Percentiles rank a stretch among this genome's conserved stretches.
phyloP scores from a whole-genome alignment of 2,888 invertebrate genomes.

The Lasioglossum villosulum region DNA sequence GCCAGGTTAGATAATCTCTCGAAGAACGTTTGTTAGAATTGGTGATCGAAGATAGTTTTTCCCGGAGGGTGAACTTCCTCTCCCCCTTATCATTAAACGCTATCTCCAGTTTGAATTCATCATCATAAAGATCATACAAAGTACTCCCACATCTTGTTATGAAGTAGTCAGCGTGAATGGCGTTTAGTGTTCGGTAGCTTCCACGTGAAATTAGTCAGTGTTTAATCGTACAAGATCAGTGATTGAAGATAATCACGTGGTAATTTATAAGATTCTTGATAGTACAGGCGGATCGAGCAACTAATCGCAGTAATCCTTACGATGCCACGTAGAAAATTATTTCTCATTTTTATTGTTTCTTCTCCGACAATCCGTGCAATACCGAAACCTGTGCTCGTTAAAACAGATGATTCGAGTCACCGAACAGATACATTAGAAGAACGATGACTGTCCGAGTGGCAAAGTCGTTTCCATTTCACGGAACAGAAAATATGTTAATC shows the following conservation, averaged over 20 bases:
- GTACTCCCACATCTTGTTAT: not conserved
- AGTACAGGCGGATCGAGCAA: not conserved
- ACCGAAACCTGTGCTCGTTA: not conserved
- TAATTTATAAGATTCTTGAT: not conserved
- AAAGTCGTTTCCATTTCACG: not conserved
- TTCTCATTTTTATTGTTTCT: not conserved
- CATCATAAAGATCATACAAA: not conserved
- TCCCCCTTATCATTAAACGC: not conserved
- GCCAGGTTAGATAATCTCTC: not conserved
- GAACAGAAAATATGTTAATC: not conserved
- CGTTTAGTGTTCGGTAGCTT: not conserved
- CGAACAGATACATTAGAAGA: not conserved
- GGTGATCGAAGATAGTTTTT: not conserved
- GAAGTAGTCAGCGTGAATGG: not conserved
- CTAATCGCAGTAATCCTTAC: not conserved
- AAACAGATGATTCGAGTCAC: not conserved
- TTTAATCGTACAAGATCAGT: not conserved
- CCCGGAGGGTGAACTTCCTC: not conserved
- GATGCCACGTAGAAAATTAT: not conserved
- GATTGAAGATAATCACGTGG: not conserved
- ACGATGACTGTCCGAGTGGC: not conserved
- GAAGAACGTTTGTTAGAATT: not conserved
- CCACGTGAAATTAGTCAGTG: not conserved
- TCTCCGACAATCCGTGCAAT: not conserved
- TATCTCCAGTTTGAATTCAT: too few relatives aligned